Conservation (phyloP, 2,797 vertebrate genomes). For the Poecilia gillii region DNA sequence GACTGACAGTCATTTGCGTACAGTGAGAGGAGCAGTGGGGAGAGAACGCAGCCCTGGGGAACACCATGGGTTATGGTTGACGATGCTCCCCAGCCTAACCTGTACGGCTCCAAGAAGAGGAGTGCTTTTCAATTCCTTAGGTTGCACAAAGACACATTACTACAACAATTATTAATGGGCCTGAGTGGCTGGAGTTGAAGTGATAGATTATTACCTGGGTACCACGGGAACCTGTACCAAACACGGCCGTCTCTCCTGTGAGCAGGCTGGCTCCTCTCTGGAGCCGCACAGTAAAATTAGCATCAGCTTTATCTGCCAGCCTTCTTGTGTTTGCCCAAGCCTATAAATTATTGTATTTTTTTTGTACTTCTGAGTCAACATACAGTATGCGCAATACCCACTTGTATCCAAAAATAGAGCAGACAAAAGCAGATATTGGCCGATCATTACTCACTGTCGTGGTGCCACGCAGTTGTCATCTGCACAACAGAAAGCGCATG, state of each 20-base stretch:
- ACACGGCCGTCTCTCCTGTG: conserved; percentile 11
- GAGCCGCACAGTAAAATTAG: conserved; percentile 5
- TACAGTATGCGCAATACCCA: background rate
- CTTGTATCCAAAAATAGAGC: background rate
- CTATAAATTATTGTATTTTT: too few relatives aligned
- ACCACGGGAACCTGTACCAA: conserved; percentile 22
- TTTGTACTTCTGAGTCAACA: background rate
- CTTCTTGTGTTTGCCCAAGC: background rate
- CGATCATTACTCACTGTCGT: background rate
- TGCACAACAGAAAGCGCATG: background rate
- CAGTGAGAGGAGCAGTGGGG: background rate
- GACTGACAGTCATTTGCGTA: background rate
- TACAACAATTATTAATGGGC: conserved; percentile 32
- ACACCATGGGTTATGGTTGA: background rate
- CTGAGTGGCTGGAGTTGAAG: conserved; percentile 22
- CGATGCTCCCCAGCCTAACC: background rate
- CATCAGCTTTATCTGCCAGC: background rate
- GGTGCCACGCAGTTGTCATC: background rate
- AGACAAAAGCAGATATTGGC: background rate
- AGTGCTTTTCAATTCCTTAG: background rate
- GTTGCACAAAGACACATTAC: conserved; percentile 32
- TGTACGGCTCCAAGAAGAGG: background rate
- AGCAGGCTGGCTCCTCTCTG: background rate
- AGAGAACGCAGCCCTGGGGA: background rate
- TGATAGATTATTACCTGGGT: conserved; percentile 21